A percentile compares a stretch with the other conserved stretches of the same genome.
These are phyloP conservation scores for Hypomesus transpacificus DNA, from an alignment of 2,113 vertebrate species.

Conservation along the genomic window DNA sequence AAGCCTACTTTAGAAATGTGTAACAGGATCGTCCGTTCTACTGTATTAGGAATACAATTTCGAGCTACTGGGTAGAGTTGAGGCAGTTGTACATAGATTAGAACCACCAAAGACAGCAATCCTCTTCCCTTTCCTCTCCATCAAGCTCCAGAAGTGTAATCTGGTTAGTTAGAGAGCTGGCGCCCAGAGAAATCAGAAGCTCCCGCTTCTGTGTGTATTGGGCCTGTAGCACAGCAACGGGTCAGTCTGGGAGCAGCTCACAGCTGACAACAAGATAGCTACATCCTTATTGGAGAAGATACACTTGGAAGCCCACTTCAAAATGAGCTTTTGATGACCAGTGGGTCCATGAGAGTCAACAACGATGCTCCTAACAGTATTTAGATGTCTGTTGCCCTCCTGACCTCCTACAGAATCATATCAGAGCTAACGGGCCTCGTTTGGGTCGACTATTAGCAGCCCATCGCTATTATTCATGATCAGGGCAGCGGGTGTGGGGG, in stretches of 20 bases:
- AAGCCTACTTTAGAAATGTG: no score
- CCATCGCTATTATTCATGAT: slow-evolving; percentile 67
- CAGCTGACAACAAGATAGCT: neutral
- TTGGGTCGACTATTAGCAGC: slow-evolving; percentile 61
- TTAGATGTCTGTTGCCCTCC: slow-evolving; percentile 58
- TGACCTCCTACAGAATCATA: slow-evolving; percentile 54
- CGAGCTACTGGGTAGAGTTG: no score
- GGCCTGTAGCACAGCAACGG: neutral
- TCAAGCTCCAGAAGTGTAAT: no score
- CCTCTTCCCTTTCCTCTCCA: no score
- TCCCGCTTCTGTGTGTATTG: neutral
- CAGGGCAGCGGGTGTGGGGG: slow-evolving; percentile 16
- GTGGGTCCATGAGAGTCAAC: slow-evolving; percentile 43
- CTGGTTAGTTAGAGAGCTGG: no score
- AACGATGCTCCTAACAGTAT: slow-evolving; percentile 46
- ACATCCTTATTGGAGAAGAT: slow-evolving; percentile 18
- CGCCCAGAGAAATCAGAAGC: neutral
- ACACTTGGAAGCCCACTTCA: slow-evolving; percentile 17
- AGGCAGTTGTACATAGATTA: no score
- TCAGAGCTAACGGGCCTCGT: slow-evolving; percentile 56
- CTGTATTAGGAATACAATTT: no score
- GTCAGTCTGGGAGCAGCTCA: neutral
- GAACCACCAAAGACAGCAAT: no score
- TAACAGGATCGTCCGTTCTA: no score
- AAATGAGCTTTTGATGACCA: slow-evolving; percentile 44